Evolutionary conservation across 2,888 invertebrate genomes (phyloP).

Genomic region (Stenodema calcarata): DNA sequence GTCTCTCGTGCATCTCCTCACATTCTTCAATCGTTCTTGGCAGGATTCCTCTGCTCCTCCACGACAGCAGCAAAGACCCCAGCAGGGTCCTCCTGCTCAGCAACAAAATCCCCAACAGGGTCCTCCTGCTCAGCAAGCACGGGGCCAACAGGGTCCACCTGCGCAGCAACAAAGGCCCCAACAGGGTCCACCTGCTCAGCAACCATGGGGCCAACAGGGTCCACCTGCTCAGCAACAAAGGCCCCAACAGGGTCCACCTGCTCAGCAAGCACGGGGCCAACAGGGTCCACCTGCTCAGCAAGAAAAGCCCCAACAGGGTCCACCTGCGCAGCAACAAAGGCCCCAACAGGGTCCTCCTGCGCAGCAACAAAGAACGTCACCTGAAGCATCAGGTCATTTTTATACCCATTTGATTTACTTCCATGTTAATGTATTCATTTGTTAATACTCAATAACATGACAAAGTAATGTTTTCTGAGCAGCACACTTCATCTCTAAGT

Average conservation of each 20-base stretch:
- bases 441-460: too few species aligned
- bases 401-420: too few species aligned
- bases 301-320: constrained; percentile 46
- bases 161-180: constrained; percentile 50
- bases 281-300: constrained; percentile 36
- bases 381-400: not conserved
- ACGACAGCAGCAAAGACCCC: not conserved
- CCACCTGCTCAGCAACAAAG: constrained; percentile 44
- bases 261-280: not conserved
- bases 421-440: too few species aligned
- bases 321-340: constrained; percentile 16
- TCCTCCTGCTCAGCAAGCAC: constrained; percentile 20
- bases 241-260: constrained; percentile 45
- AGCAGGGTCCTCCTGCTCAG: constrained; percentile 31
- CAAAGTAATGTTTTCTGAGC: too few species aligned
- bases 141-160: constrained; percentile 3
- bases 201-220: constrained; percentile 1
- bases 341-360: constrained; percentile 19
- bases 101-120: constrained; percentile 44
- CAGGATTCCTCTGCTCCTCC: not conserved
- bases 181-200: constrained; percentile 26
- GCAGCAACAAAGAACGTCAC: constrained; percentile 26
- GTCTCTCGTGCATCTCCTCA: too few species aligned
- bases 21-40: too few species aligned
- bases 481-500: too few species aligned